Evolutionary conservation across 2,797 vertebrate species (phyloP).

Genomic region (Oryzias sinensis): DNA sequence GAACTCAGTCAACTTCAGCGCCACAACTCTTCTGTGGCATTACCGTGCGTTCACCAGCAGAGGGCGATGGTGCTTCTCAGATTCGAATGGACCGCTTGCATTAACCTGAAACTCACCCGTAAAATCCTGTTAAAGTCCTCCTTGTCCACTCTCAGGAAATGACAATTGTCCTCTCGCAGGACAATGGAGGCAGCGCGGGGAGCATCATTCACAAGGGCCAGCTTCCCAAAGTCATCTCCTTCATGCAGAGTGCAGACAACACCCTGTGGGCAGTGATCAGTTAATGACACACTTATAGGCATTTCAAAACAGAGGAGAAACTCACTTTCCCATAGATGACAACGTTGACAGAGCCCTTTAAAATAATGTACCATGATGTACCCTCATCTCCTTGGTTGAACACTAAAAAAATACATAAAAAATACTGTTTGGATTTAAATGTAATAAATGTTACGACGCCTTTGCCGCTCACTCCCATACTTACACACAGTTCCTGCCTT

Average conservation of each 20-base stretch:
- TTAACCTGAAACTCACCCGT: conserved; percentile 79
- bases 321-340: conserved; percentile 98
- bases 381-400: conserved; percentile 99
- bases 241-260: conserved; percentile 97
- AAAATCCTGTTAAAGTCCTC: conserved; percentile 98
- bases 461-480: conserved; percentile 56
- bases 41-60: conserved; percentile 57
- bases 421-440: not conserved
- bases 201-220: conserved; percentile 95
- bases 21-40: conserved; percentile 32
- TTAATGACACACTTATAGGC: not conserved
- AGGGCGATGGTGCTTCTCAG: conserved; percentile 46
- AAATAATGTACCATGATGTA: conserved; percentile 98
- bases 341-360: conserved; percentile 97
- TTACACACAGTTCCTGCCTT: conserved; percentile 97
- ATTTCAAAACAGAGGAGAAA: conserved; percentile 7
- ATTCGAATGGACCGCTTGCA: not conserved
- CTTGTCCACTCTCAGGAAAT: conserved; percentile 97
- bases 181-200: conserved; percentile 96
- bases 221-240: conserved; percentile 98
- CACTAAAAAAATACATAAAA: conserved; percentile 78
- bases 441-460: not conserved
- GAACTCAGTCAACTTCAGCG: not conserved
- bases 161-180: conserved; percentile 94
- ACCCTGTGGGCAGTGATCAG: conserved; percentile 75